Percentiles rank a stretch among this genome's conserved stretches.
Conservation (phyloP, 2,888 invertebrate species). For the Microctonus hyperodae region DNA sequence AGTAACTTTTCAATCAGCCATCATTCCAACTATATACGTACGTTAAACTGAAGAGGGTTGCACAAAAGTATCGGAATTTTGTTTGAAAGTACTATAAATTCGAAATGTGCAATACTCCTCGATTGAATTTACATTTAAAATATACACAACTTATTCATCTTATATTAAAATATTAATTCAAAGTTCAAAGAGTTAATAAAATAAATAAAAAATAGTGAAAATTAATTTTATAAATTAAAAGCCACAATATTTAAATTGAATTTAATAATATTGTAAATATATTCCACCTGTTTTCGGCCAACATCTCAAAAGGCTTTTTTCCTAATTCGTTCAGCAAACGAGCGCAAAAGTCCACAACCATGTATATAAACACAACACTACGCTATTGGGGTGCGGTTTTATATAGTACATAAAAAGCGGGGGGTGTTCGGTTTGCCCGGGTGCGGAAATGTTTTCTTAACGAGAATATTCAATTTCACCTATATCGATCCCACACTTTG, state of each 20-base stretch:
- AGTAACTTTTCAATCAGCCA: conserved; percentile 58
- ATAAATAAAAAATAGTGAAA: neutral
- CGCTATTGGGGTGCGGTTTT: neutral
- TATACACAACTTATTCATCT: neutral
- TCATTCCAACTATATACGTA: neutral
- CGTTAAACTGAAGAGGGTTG: neutral
- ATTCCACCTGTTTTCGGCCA: neutral
- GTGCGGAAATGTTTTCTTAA: conserved; percentile 47
- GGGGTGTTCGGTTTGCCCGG: neutral
- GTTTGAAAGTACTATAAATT: neutral
- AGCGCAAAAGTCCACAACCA: neutral
- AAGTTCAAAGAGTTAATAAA: too few relatives aligned
- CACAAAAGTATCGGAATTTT: neutral
- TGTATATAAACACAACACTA: neutral
- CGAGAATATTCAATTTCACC: conserved; percentile 50
- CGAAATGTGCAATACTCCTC: neutral
- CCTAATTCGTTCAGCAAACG: conserved; percentile 7
- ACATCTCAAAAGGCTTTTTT: neutral
- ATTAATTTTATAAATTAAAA: neutral
- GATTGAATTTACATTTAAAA: neutral
- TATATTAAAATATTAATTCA: too few relatives aligned
- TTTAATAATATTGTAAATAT: neutral
- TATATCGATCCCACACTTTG: conserved; percentile 41
- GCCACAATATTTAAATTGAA: neutral
- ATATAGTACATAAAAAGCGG: neutral